Evolutionary conservation across 2,888 invertebrate species (phyloP), one percentile per base, ranked within the genome.

Genomic region (Trichogramma evanescens): DNA sequence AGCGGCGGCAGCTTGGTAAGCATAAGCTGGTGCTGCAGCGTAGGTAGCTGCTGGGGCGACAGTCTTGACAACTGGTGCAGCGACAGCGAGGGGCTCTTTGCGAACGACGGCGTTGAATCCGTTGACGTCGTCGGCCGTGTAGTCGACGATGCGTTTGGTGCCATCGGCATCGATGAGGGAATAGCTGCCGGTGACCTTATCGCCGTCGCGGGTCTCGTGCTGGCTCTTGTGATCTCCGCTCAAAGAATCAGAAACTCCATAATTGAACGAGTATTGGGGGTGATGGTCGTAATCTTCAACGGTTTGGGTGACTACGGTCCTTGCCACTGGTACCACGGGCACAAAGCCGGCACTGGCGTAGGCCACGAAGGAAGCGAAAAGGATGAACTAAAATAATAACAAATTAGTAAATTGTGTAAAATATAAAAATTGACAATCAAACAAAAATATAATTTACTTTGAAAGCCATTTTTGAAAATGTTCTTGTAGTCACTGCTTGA

Each of bases 311-410:
- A 68, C 69, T 43, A 72, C 64, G 3, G 68, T 60, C 53, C 71
- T 73, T 6, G 71, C 66, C 5, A 68, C 61, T 10, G 64, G 58
- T 64, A 73, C 65, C 1, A 65, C 68, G 0, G 66, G 64, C 43
- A 82, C 69, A 2, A 78, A 61, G 42, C 80, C 83, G 2, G 81
- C 82, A 62, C 81, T 83, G 13, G 82, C 81, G 38, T 75, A 68
- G 2, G 82, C 82, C 67, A 82, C 40, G 77, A 80, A 40, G 72
- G 74, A 4, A 75, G 80, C 50, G 80, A 79, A 58, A 50, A 79
- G 69, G 66, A 78, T 67, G 57, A 83, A 72, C 83, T 83, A 74
- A 41, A 74, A 71, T n/a, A 3, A 45, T 9, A 45, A 8, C 1
- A 45, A 45, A 45, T 9, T 9, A 45, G n/a, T 45, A 45, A 45